These are phyloP conservation scores for Neodontobutis hainanensis DNA, from an alignment of 2,113 vertebrate species.

Conservation along the genomic window DNA sequence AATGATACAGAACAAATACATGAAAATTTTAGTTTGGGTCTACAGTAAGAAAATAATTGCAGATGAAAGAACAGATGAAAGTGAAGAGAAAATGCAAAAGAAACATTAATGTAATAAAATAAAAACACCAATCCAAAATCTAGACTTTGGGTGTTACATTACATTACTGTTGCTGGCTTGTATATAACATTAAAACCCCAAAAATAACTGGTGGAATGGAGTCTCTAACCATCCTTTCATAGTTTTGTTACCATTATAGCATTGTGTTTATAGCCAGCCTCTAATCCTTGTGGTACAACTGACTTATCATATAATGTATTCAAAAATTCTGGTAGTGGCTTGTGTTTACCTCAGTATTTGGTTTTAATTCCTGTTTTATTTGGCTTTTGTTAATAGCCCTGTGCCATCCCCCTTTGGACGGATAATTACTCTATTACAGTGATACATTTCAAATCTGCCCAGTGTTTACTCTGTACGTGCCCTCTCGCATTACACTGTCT, in stretches of 20 bases:
- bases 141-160: not conserved
- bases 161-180: not conserved
- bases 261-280: too few relatives aligned
- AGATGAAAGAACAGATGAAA: too few relatives aligned
- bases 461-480: constrained; percentile 54
- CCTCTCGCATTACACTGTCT: constrained; percentile 49
- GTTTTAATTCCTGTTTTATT: constrained; percentile 52
- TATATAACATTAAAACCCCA: constrained; percentile 2
- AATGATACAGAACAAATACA: too few relatives aligned
- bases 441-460: constrained; percentile 46
- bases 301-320: constrained; percentile 21
- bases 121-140: not conserved
- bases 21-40: too few relatives aligned
- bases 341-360: constrained; percentile 28
- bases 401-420: constrained; percentile 18
- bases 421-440: constrained; percentile 60
- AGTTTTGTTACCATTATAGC: too few relatives aligned
- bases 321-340: too few relatives aligned
- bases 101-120: too few relatives aligned
- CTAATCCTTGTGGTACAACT: not conserved
- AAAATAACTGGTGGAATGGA: too few relatives aligned
- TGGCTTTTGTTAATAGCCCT: constrained; percentile 24
- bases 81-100: too few relatives aligned
- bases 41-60: too few relatives aligned
- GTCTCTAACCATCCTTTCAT: too few relatives aligned